Conservation (phyloP, 2,888 invertebrate genomes). For the Bugulina stolonifera region DNA sequence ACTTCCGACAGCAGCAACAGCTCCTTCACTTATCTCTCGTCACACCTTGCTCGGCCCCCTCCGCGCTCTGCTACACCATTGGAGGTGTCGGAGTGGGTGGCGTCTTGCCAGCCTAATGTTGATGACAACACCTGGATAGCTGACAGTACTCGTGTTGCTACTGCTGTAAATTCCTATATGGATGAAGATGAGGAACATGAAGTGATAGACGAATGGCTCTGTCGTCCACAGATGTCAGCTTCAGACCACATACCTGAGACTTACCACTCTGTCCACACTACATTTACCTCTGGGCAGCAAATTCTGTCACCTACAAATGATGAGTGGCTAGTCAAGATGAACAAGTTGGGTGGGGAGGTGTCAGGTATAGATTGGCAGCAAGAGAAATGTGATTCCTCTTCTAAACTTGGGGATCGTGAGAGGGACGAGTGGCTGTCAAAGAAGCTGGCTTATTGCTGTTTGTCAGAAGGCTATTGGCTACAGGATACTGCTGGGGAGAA, state of each 20-base stretch:
- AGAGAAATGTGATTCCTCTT: background rate
- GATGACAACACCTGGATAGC: background rate
- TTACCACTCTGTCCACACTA: background rate
- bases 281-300: background rate
- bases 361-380: background rate
- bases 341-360: background rate
- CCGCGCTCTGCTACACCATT: background rate
- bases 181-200: background rate
- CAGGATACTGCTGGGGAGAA: background rate
- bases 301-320: background rate
- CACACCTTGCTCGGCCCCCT: background rate
- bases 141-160: background rate
- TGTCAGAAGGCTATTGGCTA: background rate
- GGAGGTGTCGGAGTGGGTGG: conserved; percentile 7
- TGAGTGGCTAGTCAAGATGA: background rate
- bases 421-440: background rate
- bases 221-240: too few species aligned
- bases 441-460: background rate
- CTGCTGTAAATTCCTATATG: background rate
- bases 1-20: background rate
- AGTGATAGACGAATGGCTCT: too few species aligned
- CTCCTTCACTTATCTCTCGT: background rate
- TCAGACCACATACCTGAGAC: background rate
- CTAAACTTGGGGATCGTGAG: background rate
- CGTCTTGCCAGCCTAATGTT: background rate